These are phyloP conservation scores for Antedon mediterranea DNA, from an alignment of 53 echinoderm and acorn worm genomes.

Conservation along the genomic window DNA sequence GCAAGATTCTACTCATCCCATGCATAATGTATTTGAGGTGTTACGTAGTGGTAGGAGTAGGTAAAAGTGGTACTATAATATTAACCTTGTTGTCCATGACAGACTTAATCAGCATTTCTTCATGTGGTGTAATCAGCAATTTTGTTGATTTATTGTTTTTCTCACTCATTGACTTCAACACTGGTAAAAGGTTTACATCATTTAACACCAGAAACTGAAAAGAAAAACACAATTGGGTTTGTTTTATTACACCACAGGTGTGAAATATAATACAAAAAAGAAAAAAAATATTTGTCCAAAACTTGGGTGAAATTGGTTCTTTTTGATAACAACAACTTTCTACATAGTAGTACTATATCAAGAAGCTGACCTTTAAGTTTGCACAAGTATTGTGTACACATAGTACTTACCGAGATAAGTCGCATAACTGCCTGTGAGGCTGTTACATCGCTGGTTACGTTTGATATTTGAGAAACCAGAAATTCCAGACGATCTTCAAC, in stretches of 20 bases:
- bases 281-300: too few relatives aligned
- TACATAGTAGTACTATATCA: too few relatives aligned
- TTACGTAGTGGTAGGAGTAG: too few relatives aligned
- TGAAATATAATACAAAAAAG: too few relatives aligned
- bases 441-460: neutral
- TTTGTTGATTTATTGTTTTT: conserved; percentile 12
- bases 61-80: too few relatives aligned
- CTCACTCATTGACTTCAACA: conserved; percentile 33
- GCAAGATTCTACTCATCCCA: too few relatives aligned
- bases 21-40: too few relatives aligned
- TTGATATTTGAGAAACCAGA: neutral
- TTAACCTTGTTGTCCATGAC: conserved; percentile 1
- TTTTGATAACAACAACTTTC: too few relatives aligned
- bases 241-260: too few relatives aligned
- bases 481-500: neutral
- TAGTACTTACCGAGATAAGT: neutral
- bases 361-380: too few relatives aligned
- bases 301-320: too few relatives aligned
- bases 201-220: conserved; percentile 21
- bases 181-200: conserved; percentile 32
- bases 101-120: conserved; percentile 24
- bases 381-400: neutral
- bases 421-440: neutral
- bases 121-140: conserved; percentile 25
- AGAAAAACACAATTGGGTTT: too few relatives aligned